Conservation (phyloP, 2,113 vertebrate genomes). For the Hydropotes inermis region DNA sequence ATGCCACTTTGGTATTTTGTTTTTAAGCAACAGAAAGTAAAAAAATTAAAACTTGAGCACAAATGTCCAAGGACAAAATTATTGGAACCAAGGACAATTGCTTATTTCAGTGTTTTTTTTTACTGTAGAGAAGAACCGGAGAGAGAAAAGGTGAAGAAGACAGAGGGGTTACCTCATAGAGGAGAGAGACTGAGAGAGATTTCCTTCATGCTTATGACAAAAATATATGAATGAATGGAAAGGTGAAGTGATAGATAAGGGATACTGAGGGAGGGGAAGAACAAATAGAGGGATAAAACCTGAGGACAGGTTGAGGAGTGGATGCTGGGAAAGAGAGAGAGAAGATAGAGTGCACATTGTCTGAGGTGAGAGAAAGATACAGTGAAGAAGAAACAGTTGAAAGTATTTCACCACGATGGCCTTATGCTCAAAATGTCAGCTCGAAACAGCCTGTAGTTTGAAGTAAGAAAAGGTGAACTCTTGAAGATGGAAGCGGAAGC, state of each 20-base stretch:
- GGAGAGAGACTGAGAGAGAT: background rate
- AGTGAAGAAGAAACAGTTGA: constrained; percentile 30
- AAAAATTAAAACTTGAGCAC: background rate
- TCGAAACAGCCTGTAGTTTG: constrained; percentile 60
- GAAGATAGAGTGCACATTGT: background rate
- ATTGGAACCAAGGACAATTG: background rate
- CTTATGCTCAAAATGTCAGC: constrained; percentile 59
- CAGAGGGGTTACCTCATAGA: background rate
- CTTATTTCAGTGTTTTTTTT: background rate
- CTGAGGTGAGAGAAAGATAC: constrained; percentile 35
- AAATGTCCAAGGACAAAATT: background rate
- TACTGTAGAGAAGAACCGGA: background rate
- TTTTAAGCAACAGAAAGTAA: background rate
- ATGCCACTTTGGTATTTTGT: background rate
- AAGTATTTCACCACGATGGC: constrained; percentile 41
- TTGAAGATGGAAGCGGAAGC: constrained; percentile 25
- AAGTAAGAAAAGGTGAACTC: constrained; percentile 21
- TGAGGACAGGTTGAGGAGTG: background rate
- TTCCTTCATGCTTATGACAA: background rate
- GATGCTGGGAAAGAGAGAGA: background rate
- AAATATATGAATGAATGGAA: background rate
- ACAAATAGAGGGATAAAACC: background rate
- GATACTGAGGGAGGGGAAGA: background rate
- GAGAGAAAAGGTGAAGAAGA: background rate
- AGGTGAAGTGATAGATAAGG: background rate